phyloP scores from a whole-genome alignment of 2,888 invertebrate species.

The Drosophila anceps region DNA sequence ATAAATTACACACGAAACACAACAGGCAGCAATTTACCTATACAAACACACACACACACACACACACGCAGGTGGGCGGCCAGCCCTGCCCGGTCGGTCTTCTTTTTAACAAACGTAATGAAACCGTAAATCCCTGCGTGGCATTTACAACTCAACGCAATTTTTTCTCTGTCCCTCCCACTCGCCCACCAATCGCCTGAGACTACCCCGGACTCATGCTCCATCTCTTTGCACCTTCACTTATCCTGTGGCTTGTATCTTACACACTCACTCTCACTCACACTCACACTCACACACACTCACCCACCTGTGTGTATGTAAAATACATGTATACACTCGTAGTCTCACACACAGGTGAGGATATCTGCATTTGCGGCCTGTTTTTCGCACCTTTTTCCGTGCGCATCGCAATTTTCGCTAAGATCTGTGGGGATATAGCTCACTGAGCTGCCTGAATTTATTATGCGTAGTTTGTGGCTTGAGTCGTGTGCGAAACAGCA shows the following conservation, averaged over 20 bases:
- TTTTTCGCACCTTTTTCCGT: conserved; percentile 22
- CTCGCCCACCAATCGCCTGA: conserved; percentile 53
- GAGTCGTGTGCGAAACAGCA: background rate
- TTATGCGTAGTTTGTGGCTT: conserved; percentile 53
- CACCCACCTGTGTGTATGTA: conserved; percentile 1
- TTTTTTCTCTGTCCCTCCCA: conserved; percentile 35
- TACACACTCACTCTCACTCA: background rate
- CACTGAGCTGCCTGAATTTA: conserved; percentile 68
- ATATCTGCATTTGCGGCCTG: conserved; percentile 32
- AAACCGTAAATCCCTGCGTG: conserved; percentile 78
- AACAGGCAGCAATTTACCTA: conserved; percentile 31
- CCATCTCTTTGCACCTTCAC: conserved; percentile 24
- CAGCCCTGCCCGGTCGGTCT: conserved; percentile 14
- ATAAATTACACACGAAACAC: conserved; percentile 72
- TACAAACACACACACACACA: conserved; percentile 2
- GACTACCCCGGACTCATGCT: conserved; percentile 60
- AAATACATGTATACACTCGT: conserved; percentile 18
- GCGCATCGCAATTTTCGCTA: conserved; percentile 25
- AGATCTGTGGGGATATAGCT: conserved; percentile 51
- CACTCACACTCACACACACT: background rate
- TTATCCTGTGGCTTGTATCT: conserved; percentile 26
- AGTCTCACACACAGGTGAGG: conserved; percentile 22
- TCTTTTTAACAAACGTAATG: conserved; percentile 70
- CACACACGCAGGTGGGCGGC: background rate
- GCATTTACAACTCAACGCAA: conserved; percentile 78